Evolutionary conservation across 2,797 vertebrate genomes (phyloP).

Genomic region (Capromys pilorides): DNA sequence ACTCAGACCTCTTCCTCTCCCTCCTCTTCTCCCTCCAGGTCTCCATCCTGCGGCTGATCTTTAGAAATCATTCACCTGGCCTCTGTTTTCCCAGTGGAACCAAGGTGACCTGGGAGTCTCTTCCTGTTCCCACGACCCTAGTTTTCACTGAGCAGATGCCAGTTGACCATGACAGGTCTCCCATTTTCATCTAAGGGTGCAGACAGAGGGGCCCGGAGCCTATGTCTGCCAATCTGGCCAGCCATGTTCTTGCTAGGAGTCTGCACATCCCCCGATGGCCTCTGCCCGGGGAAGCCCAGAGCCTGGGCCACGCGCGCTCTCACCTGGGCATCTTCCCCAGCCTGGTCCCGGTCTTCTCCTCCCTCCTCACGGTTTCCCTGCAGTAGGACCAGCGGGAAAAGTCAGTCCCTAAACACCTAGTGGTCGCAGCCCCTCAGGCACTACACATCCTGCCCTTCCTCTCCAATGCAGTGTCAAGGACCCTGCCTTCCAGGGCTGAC

Average conservation of each 20-base stretch:
- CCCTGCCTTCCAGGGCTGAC: not conserved
- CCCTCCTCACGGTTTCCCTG: conserved; percentile 95
- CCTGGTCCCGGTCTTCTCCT: conserved; percentile 88
- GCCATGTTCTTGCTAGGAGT: not conserved
- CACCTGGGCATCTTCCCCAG: conserved; percentile 93
- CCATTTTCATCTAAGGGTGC: not conserved
- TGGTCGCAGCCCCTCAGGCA: not conserved
- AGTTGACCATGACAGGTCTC: not conserved
- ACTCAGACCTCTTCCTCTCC: not conserved
- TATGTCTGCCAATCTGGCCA: not conserved
- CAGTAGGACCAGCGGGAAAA: not conserved
- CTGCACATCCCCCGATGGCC: not conserved
- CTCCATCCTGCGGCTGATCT: not conserved
- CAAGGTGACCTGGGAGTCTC: not conserved
- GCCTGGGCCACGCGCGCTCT: conserved; percentile 66
- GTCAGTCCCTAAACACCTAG: not conserved
- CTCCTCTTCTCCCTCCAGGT: not conserved
- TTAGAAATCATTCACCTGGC: not conserved
- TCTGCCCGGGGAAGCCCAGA: not conserved
- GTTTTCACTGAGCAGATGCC: not conserved
- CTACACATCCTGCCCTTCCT: not conserved
- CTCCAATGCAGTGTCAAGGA: not conserved
- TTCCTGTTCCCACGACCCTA: not conserved
- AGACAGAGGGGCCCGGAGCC: not conserved
- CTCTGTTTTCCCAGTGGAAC: not conserved